Evolutionary conservation across 2,113 vertebrate genomes (phyloP).

Genomic region (Bambusicola thoracicus): DNA sequence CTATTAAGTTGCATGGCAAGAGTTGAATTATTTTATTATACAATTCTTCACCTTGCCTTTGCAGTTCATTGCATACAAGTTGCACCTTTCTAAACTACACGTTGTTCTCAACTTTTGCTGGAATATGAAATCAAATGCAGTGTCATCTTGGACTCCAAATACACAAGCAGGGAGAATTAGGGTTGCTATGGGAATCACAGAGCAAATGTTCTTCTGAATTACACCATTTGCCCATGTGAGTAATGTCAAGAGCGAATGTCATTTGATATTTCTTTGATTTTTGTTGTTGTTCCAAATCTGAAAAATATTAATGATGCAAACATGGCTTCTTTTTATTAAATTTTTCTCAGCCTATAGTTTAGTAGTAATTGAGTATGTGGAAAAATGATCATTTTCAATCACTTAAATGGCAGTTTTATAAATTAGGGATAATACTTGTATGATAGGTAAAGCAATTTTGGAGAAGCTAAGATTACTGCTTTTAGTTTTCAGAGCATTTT

Average conservation of each 20-base stretch:
- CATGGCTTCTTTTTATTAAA: background rate
- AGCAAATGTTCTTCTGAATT: conserved; percentile 20
- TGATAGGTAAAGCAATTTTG: background rate
- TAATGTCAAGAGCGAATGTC: conserved; percentile 21
- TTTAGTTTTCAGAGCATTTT: conserved; percentile 20
- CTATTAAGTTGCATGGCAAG: background rate
- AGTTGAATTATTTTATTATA: background rate
- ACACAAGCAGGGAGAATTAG: conserved; percentile 36
- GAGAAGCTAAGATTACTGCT: background rate
- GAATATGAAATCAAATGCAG: background rate
- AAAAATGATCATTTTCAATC: background rate
- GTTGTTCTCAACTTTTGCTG: background rate
- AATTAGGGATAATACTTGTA: background rate
- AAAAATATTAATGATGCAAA: background rate
- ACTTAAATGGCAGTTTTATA: conserved; percentile 12
- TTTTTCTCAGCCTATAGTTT: background rate
- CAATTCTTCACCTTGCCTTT: background rate
- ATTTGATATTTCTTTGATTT: background rate
- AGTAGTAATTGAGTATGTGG: background rate
- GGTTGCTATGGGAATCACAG: conserved; percentile 36
- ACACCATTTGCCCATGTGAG: background rate
- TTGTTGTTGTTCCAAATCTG: background rate
- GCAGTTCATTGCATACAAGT: background rate
- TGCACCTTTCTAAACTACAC: background rate
- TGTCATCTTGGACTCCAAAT: conserved; percentile 23